A percentile compares a stretch with the other conserved stretches of the same genome.
Conservation (phyloP, 2,113 vertebrate species). For the Meriones unguiculatus region DNA sequence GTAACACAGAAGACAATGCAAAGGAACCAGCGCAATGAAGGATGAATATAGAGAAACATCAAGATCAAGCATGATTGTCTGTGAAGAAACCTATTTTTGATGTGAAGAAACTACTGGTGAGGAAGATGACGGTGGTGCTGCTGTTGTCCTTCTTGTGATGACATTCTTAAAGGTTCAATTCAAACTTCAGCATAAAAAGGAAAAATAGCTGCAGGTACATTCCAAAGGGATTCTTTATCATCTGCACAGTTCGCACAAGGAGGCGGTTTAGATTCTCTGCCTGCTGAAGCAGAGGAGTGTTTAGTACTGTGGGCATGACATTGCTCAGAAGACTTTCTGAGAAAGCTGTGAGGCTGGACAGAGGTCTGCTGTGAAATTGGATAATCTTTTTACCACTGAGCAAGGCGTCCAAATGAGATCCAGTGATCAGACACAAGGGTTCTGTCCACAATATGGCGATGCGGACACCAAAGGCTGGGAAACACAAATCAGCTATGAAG, state of each 20-base stretch:
- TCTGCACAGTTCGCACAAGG: neutral
- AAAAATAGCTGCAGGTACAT: neutral
- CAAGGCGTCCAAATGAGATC: neutral
- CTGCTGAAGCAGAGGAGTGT: neutral
- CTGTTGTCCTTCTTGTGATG: neutral
- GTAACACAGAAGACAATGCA: neutral
- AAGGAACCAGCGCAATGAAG: neutral
- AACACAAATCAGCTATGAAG: neutral
- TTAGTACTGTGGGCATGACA: neutral
- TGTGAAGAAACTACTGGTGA: neutral
- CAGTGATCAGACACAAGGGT: too few relatives aligned
- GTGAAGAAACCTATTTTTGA: neutral
- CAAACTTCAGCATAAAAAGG: neutral
- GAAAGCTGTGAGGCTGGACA: neutral
- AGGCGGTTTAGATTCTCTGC: neutral
- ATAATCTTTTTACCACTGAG: neutral
- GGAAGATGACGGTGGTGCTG: too few relatives aligned
- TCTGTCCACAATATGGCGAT: fast-evolving
- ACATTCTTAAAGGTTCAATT: neutral
- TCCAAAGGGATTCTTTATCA: neutral
- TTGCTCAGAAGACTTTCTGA: fast-evolving
- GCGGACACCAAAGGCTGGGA: neutral
- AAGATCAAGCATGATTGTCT: neutral
- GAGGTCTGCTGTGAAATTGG: fast-evolving
- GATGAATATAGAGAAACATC: neutral